Evolutionary conservation across 2,888 invertebrate genomes (phyloP), one percentile per base, ranked within the genome.

Genomic region (Apodemia hepburni): DNA sequence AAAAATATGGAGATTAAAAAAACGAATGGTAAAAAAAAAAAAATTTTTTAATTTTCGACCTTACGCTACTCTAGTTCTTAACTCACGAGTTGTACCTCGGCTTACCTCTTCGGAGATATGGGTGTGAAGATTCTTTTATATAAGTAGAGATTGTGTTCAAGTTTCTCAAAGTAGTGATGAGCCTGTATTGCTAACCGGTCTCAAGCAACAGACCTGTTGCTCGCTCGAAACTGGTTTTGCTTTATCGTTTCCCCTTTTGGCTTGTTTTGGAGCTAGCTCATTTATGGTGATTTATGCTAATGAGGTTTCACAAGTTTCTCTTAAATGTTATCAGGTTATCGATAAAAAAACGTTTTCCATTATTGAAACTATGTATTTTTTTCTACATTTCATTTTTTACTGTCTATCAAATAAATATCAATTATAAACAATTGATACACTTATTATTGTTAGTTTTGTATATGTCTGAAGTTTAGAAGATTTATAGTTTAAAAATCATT

Each of bases 291-390:
- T 58, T 45, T 61, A 61, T 61, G 61, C 45, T 29, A 61, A 61
- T 61, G 3, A 57, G 57, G 29, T 57, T 57, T 57, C 57, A 29
- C 57, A 57, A 57, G 57, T 57, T 57, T 57, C 57, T 57, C 57
- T 29, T 57, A 57, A 54, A 65, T 68, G 60, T 66, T n/a, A 66
- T 60, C 60, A 63, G 72, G 65, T 64, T 58, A 67, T 66, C 67
- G 69, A 64, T 59, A 62, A 62, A 74, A 82, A 73, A 90, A 78
- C 79, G 61, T 63, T 64, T 67, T 84, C 78, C 77, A 84, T 89
- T 88, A 79, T 89, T 87, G 85, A 88, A 89, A 84, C 90, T 87
- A 87, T 90, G 86, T 90, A 87, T 89, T 90, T 85, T 81, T 84
- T 62, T 86, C 83, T 78, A 83, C 87, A 83, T 84, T 86, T 87